Percentiles rank a stretch among this genome's conserved stretches.
These are phyloP conservation scores for Gastrophysa polygoni DNA, from an alignment of 2,888 invertebrate species.

Conservation along the genomic window DNA sequence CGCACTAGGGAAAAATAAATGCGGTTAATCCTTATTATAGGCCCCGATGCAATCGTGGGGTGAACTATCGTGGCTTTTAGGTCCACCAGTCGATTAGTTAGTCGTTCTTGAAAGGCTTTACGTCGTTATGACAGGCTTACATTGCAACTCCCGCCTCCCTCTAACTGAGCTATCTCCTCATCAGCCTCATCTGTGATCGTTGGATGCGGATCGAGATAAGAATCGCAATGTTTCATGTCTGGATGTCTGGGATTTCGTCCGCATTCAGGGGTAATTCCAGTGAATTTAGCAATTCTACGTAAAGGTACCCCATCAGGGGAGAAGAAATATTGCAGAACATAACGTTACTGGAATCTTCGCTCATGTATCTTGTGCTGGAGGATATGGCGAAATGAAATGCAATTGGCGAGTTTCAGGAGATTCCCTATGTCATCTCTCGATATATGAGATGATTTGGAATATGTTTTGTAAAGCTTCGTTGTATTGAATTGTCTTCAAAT, in stretches of 20 bases:
- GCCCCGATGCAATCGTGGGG: slow-evolving; percentile 28
- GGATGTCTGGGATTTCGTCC: not conserved
- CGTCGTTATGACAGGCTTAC: slow-evolving; percentile 44
- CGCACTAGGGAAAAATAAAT: slow-evolving; percentile 19
- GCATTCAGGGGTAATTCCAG: not conserved
- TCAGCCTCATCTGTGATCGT: slow-evolving; percentile 17
- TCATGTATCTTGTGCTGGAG: no score
- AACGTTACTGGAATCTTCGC: no score
- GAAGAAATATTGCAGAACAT: not conserved
- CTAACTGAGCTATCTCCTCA: slow-evolving; percentile 31
- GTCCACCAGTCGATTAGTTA: slow-evolving; percentile 35
- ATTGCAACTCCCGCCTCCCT: slow-evolving; percentile 29
- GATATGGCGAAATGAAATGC: no score
- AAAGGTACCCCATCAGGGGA: not conserved
- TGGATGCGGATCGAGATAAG: slow-evolving; percentile 21
- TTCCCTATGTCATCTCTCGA: no score
- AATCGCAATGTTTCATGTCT: slow-evolving; percentile 13
- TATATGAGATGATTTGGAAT: no score
- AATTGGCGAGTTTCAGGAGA: no score
- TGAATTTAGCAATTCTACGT: not conserved
- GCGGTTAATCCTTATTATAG: slow-evolving; percentile 26
- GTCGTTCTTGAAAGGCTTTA: slow-evolving; percentile 39
- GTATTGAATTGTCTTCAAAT: no score
- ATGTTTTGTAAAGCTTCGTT: no score
- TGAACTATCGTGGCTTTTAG: slow-evolving; percentile 28